Evolutionary conservation across 1,140 invertebrate species (phyloP).

Genomic region (Saccostrea glomerata): DNA sequence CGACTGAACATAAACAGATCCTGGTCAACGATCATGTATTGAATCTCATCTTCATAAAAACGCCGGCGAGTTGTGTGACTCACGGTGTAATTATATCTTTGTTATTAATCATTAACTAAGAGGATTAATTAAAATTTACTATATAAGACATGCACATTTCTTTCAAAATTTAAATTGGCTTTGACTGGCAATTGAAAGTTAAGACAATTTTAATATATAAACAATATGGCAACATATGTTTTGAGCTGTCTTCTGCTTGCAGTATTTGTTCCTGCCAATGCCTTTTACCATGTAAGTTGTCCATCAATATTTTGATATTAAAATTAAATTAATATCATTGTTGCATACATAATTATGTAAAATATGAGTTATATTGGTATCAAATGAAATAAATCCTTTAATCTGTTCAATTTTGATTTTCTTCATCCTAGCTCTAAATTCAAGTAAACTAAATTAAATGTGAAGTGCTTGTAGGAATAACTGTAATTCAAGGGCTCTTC

Average conservation of each 20-base stretch:
- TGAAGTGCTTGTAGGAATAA: too few species aligned
- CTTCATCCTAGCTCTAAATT: too few species aligned
- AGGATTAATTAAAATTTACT: background rate
- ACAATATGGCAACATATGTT: background rate
- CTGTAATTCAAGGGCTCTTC: too few species aligned
- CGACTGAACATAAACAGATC: background rate
- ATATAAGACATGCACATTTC: background rate
- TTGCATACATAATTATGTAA: background rate
- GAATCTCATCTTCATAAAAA: background rate
- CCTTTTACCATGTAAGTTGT: background rate
- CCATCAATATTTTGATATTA: background rate
- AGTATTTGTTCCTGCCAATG: background rate
- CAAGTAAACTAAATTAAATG: too few species aligned
- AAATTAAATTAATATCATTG: background rate
- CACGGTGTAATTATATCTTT: background rate
- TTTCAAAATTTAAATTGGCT: background rate
- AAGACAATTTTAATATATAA: background rate
- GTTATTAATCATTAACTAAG: background rate
- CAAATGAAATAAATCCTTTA: too few species aligned
- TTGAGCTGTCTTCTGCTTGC: background rate
- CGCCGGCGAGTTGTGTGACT: background rate
- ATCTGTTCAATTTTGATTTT: too few species aligned
- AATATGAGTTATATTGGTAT: too few species aligned
- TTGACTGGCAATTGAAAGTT: background rate
- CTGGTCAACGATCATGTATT: background rate